Percentiles rank a stretch among this genome's conserved stretches.
These are phyloP conservation scores for Troilus luridus DNA, from an alignment of 2,888 invertebrate species.

Conservation along the genomic window DNA sequence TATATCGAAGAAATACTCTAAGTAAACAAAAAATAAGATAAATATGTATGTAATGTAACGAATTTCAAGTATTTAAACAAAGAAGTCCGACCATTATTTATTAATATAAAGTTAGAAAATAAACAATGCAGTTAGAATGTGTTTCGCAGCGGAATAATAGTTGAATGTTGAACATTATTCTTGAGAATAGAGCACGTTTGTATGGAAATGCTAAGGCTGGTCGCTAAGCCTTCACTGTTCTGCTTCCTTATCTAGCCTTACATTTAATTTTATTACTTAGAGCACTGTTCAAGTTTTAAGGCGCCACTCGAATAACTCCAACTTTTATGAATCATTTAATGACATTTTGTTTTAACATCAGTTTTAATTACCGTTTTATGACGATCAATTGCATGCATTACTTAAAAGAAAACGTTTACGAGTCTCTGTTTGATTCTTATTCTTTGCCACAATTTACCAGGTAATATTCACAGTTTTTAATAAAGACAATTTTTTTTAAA, in stretches of 20 bases:
- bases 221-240: constrained; percentile 4
- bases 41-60: neutral
- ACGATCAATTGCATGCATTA: too few relatives aligned
- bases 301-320: neutral
- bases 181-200: constrained; percentile 1
- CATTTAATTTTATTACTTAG: constrained; percentile 13
- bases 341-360: neutral
- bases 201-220: neutral
- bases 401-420: too few relatives aligned
- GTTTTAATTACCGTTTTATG: neutral
- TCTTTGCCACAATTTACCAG: too few relatives aligned
- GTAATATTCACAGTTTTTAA: too few relatives aligned
- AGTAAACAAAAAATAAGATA: neutral
- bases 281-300: neutral
- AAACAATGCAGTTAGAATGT: neutral
- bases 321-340: neutral
- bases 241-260: neutral
- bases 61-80: too few relatives aligned
- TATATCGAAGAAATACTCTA: too few relatives aligned
- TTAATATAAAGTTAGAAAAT: neutral
- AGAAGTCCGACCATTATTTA: neutral
- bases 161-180: constrained; percentile 29
- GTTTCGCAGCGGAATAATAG: neutral
- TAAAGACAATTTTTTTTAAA: too few relatives aligned
- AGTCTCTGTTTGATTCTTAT: too few relatives aligned